Conservation (phyloP, 1,140 invertebrate genomes). For the Steinernema feltiae region DNA sequence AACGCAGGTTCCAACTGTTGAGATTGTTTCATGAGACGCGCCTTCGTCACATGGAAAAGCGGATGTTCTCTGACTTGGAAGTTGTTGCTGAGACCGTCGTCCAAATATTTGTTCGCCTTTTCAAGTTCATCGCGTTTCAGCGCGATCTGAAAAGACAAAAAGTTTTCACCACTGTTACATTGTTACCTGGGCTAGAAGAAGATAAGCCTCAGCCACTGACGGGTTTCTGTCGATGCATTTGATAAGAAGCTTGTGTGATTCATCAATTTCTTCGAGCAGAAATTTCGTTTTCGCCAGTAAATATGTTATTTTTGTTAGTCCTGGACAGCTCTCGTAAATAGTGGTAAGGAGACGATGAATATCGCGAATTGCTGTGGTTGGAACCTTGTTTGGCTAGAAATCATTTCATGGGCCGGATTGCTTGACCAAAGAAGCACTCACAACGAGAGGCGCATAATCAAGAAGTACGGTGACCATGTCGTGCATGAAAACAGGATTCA, state of each 20-base stretch:
- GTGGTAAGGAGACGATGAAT: slow-evolving; percentile 69
- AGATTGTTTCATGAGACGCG: slow-evolving; percentile 73
- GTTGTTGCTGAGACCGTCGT: slow-evolving; percentile 65
- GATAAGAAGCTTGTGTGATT: slow-evolving; percentile 61
- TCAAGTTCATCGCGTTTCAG: slow-evolving; percentile 62
- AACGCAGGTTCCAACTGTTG: slow-evolving; percentile 71
- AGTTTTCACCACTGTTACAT: slow-evolving; percentile 62
- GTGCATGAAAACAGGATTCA: slow-evolving; percentile 80
- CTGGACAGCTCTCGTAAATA: slow-evolving; percentile 72
- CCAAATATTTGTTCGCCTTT: slow-evolving; percentile 74
- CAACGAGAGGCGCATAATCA: slow-evolving; percentile 67
- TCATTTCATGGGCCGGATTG: slow-evolving; percentile 15
- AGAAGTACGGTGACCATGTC: slow-evolving; percentile 73
- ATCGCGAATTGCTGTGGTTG: slow-evolving; percentile 59
- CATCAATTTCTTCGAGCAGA: slow-evolving; percentile 69
- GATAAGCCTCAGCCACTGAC: slow-evolving; percentile 15
- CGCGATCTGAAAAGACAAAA: slow-evolving; percentile 38
- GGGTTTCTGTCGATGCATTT: slow-evolving; percentile 19
- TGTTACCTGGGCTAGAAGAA: slow-evolving; percentile 17
- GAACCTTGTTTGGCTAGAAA: slow-evolving; percentile 59
- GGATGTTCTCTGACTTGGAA: slow-evolving; percentile 81
- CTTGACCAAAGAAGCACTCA: slow-evolving; percentile 38
- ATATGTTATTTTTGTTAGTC: slow-evolving; percentile 68
- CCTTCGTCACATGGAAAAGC: slow-evolving; percentile 78
- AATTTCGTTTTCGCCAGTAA: slow-evolving; percentile 74